These are phyloP conservation scores for Sinocyclocheilus anophthalmus DNA, from an alignment of 2,113 vertebrate genomes.

Conservation along the genomic window DNA sequence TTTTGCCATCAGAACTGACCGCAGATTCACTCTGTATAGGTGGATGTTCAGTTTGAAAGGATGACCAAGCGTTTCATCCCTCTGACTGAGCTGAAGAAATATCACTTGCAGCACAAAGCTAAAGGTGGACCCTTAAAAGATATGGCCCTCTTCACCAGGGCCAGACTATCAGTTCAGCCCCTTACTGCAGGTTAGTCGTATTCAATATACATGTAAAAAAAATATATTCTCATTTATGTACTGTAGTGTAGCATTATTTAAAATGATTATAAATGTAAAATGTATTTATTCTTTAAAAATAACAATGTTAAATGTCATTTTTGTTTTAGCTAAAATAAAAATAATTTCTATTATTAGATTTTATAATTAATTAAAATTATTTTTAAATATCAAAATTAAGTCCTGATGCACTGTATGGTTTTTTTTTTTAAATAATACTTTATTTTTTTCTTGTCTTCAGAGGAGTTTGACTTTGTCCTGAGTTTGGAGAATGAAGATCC, in stretches of 20 bases:
- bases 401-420: background rate
- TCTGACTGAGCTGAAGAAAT: constrained; percentile 86
- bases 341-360: background rate
- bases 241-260: background rate
- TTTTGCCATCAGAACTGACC: background rate
- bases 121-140: constrained; percentile 82
- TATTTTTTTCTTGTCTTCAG: constrained; percentile 70
- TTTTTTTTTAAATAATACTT: constrained; percentile 31
- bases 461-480: constrained; percentile 91
- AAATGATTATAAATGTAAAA: background rate
- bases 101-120: constrained; percentile 81
- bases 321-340: background rate
- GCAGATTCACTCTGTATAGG: constrained; percentile 69
- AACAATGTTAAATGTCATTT: background rate
- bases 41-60: constrained; percentile 90
- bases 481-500: constrained; percentile 85
- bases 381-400: background rate
- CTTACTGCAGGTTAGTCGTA: constrained; percentile 80
- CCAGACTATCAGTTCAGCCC: constrained; percentile 90
- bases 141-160: constrained; percentile 85
- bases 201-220: too few relatives aligned
- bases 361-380: background rate
- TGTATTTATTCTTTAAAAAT: background rate
- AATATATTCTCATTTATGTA: background rate
- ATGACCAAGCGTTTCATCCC: constrained; percentile 85